Conservation (phyloP, 2,797 vertebrate genomes). For the Vultur gryphus region DNA sequence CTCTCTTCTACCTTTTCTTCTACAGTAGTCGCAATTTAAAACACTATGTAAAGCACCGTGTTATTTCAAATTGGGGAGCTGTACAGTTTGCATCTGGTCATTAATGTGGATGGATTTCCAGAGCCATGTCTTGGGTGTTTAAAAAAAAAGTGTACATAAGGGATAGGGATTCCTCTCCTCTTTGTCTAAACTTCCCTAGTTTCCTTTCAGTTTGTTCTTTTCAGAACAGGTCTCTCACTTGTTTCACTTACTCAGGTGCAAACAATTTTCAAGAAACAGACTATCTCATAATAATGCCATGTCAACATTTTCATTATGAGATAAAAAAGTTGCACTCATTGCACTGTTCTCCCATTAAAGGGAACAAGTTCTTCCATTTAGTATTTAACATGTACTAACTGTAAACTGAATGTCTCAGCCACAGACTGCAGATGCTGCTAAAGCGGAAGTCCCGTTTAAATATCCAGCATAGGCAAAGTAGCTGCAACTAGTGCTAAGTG, state of each 20-base stretch:
- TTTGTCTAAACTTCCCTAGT: neutral
- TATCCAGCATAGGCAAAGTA: neutral
- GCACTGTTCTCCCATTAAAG: neutral
- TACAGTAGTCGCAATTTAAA: neutral
- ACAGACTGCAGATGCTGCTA: neutral
- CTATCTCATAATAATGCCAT: neutral
- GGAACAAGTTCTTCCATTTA: neutral
- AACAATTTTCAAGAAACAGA: neutral
- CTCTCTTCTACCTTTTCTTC: neutral
- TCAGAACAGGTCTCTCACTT: neutral
- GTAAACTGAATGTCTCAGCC: neutral
- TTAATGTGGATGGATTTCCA: neutral
- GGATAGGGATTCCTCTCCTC: neutral
- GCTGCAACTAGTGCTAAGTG: neutral
- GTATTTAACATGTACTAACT: neutral
- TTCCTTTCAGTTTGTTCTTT: neutral
- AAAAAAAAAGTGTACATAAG: neutral
- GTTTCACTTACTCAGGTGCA: neutral
- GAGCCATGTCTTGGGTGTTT: neutral
- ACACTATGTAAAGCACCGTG: neutral
- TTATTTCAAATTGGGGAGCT: neutral
- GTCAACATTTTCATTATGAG: neutral
- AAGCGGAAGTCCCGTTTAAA: neutral
- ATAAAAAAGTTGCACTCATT: neutral
- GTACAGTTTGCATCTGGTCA: neutral